These are phyloP conservation scores for Laticauda colubrina DNA, from an alignment of 2,113 vertebrate genomes.

Conservation along the genomic window DNA sequence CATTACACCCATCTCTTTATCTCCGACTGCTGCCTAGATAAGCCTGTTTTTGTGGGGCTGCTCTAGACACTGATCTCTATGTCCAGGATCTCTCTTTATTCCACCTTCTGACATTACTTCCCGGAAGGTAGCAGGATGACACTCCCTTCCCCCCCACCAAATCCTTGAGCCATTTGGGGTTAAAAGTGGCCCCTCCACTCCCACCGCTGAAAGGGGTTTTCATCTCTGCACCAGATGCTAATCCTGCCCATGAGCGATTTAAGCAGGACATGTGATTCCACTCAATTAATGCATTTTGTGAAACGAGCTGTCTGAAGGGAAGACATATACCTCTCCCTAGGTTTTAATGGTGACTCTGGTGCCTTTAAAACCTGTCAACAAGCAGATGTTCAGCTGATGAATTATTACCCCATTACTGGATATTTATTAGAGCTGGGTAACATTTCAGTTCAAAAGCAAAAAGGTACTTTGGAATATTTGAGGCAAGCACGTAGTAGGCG, in stretches of 20 bases:
- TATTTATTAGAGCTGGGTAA: neutral
- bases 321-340: neutral
- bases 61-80: neutral
- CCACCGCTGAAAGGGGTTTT: neutral
- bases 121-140: neutral
- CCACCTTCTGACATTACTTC: neutral
- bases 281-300: neutral
- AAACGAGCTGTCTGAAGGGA: neutral
- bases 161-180: neutral
- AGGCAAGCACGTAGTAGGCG: neutral
- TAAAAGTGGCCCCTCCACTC: neutral
- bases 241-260: neutral
- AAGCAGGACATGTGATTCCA: neutral
- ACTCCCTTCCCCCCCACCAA: accelerated
- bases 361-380: neutral
- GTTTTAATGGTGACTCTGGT: neutral
- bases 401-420: neutral
- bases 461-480: neutral
- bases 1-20: neutral
- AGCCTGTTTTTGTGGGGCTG: neutral
- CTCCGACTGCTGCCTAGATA: neutral
- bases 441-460: neutral
- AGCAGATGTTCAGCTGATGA: neutral
- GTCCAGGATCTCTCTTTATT: neutral
- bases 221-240: neutral